Evolutionary conservation across 2,797 vertebrate genomes (phyloP).

Genomic region (Silurus lanzhouensis): DNA sequence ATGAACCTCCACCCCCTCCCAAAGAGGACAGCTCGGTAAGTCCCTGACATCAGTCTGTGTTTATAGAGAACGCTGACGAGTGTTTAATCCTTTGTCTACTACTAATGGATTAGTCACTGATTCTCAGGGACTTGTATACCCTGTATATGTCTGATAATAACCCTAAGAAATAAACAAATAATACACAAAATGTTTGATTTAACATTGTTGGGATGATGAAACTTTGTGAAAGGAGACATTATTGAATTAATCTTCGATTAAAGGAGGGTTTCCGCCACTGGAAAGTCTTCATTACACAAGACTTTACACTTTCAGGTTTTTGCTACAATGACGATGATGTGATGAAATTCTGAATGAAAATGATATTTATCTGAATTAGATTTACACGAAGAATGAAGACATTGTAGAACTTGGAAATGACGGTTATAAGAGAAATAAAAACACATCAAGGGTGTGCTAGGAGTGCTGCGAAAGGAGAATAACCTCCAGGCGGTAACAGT

Average conservation of each 20-base stretch:
- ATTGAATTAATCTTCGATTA: background rate
- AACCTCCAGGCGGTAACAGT: background rate
- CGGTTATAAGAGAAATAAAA: background rate
- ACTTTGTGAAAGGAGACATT: background rate
- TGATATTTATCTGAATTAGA: background rate
- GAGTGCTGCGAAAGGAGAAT: background rate
- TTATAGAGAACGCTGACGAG: background rate
- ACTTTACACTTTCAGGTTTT: background rate
- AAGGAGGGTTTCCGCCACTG: background rate
- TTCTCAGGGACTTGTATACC: background rate
- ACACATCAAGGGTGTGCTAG: background rate
- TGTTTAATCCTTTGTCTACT: background rate
- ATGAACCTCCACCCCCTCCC: constrained; percentile 86
- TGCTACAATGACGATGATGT: background rate
- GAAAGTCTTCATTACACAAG: background rate
- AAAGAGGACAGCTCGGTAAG: constrained; percentile 94
- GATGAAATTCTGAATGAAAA: too few relatives aligned
- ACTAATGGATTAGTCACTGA: background rate
- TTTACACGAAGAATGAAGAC: background rate
- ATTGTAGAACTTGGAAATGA: background rate
- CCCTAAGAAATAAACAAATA: background rate
- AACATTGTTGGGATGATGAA: background rate
- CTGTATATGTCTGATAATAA: background rate
- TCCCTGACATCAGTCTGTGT: background rate
- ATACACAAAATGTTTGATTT: background rate